A percentile compares a stretch with the other conserved stretches of the same genome.
Conservation (phyloP, 2,797 vertebrate species). For the Chanos chanos region DNA sequence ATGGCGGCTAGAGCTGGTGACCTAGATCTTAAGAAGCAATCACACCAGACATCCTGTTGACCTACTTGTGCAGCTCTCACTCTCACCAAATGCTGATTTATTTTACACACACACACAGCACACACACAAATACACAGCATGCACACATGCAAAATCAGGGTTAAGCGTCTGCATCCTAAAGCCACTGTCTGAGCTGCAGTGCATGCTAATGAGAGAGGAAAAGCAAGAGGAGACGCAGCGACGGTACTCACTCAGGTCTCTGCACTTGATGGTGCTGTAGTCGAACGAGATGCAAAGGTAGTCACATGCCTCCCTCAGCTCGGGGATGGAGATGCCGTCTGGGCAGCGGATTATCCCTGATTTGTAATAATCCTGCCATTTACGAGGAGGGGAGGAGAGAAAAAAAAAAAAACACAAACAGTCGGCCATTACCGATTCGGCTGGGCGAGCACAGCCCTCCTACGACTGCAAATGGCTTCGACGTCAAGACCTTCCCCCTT, state of each 20-base stretch:
- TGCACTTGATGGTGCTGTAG: constrained; percentile 98
- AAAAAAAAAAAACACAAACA: constrained; percentile 54
- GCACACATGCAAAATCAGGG: not conserved
- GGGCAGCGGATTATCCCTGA: constrained; percentile 98
- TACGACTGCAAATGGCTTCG: constrained; percentile 36
- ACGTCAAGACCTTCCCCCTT: constrained; percentile 40
- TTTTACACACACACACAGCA: not conserved
- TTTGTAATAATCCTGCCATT: constrained; percentile 97
- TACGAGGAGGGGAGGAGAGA: constrained; percentile 29
- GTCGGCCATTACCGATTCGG: constrained; percentile 72
- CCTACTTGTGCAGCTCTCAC: constrained; percentile 31
- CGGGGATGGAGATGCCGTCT: constrained; percentile 97
- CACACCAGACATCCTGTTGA: constrained; percentile 22
- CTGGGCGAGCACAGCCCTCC: constrained; percentile 22
- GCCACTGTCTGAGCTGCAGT: too few species aligned
- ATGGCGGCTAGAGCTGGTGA: not conserved
- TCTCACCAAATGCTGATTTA: too few species aligned
- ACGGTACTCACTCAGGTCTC: constrained; percentile 99
- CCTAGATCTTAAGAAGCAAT: constrained; percentile 3
- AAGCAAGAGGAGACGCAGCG: too few species aligned
- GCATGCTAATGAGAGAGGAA: too few species aligned
- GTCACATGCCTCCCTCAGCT: constrained; percentile 97
- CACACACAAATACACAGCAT: constrained; percentile 2
- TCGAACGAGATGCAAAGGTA: constrained; percentile 99
- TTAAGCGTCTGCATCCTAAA: not conserved